These are phyloP conservation scores for Takifugu bimaculatus DNA, from an alignment of 2,113 vertebrate species.

Conservation along the genomic window DNA sequence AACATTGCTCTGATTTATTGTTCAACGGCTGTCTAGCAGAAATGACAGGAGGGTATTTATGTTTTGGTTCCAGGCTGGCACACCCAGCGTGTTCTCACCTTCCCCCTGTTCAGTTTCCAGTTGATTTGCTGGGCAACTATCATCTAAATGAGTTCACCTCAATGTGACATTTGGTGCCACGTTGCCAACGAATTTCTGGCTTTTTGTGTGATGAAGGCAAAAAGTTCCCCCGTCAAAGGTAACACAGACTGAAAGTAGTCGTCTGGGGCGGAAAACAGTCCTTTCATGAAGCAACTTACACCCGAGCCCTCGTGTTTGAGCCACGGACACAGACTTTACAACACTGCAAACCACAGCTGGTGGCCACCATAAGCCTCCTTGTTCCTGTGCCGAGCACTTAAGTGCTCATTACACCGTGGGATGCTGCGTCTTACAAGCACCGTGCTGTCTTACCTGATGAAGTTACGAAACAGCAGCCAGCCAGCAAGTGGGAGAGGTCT, in stretches of 20 bases:
- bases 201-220: not conserved
- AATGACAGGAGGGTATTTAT: not conserved
- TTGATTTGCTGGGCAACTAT: not conserved
- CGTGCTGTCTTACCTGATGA: slow-evolving; percentile 41
- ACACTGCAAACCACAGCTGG: slow-evolving; percentile 34
- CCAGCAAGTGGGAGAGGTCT: slow-evolving; percentile 30
- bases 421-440: slow-evolving; percentile 30
- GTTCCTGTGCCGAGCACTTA: slow-evolving; percentile 22
- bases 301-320: slow-evolving; percentile 9
- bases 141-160: not conserved
- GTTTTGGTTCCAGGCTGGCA: too few relatives aligned
- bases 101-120: too few relatives aligned
- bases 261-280: not conserved
- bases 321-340: slow-evolving; percentile 29
- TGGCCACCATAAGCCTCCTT: slow-evolving; percentile 38
- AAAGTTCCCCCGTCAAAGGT: slow-evolving; percentile 3
- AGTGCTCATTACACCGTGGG: slow-evolving; percentile 43
- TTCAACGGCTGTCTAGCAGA: not conserved
- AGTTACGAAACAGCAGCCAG: slow-evolving; percentile 39
- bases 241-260: slow-evolving; percentile 7
- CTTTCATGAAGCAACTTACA: slow-evolving; percentile 29
- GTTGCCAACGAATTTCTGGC: slow-evolving; percentile 2
- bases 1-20: too few relatives aligned
- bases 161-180: slow-evolving; percentile 2
- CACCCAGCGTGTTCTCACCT: not conserved